phyloP scores from a whole-genome alignment of 2,113 vertebrate species.

The Benitochromis conjunctus region DNA sequence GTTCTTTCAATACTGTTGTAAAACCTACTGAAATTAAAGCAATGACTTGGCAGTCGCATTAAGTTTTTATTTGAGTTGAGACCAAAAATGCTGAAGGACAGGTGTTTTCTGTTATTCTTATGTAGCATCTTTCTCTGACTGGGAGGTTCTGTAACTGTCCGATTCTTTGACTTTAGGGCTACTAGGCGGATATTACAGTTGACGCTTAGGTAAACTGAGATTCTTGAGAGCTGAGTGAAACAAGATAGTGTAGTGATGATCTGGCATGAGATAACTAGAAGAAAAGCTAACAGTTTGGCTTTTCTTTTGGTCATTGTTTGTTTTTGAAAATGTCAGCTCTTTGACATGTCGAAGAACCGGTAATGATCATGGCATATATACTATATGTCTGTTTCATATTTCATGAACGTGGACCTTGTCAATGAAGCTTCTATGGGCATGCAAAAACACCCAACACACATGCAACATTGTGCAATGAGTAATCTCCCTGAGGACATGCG shows the following conservation, averaged over 20 bases:
- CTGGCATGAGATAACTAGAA: not conserved
- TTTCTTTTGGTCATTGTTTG: not conserved
- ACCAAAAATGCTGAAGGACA: not conserved
- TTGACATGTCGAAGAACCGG: not conserved
- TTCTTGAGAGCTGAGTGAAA: not conserved
- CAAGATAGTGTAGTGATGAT: not conserved
- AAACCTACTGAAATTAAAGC: not conserved
- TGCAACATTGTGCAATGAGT: not conserved
- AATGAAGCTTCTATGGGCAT: conserved; percentile 5
- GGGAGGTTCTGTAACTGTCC: not conserved
- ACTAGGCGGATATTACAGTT: not conserved
- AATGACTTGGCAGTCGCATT: not conserved
- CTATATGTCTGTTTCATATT: not conserved
- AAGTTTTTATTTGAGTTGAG: not conserved
- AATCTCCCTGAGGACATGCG: not conserved
- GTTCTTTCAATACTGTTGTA: not conserved
- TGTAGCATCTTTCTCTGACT: not conserved
- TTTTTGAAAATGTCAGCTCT: not conserved
- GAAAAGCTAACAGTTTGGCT: not conserved
- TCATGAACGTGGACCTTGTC: conserved; percentile 3
- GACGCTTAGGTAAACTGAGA: not conserved
- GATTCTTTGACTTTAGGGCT: not conserved
- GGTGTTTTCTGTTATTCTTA: not conserved
- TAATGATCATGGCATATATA: not conserved
- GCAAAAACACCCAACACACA: not conserved